Percentiles rank a stretch among this genome's conserved stretches.
Conservation (phyloP, 2,797 vertebrate genomes). For the Acanthurus lineatus region DNA sequence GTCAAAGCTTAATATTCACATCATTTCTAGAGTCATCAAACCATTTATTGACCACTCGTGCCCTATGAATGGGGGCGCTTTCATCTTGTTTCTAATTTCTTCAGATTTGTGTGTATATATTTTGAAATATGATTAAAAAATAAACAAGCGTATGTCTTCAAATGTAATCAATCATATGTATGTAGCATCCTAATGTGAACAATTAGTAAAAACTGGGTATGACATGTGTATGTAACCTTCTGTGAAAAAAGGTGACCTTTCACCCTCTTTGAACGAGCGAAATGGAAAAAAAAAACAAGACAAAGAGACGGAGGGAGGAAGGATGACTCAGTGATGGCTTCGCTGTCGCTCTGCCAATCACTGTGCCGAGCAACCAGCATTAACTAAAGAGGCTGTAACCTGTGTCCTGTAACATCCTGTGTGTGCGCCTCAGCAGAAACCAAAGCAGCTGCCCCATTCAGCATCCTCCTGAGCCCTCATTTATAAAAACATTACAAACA, state of each 20-base stretch:
- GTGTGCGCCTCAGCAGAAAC: slow-evolving; percentile 43
- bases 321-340: slow-evolving; percentile 58
- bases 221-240: slow-evolving; percentile 22
- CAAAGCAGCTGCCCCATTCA: slow-evolving; percentile 39
- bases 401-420: slow-evolving; percentile 57
- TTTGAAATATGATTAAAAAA: too few species aligned
- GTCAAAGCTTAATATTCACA: too few species aligned
- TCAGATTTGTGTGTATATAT: too few species aligned
- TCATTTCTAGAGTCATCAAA: too few species aligned
- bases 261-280: slow-evolving; percentile 19
- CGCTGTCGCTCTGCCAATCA: slow-evolving; percentile 46
- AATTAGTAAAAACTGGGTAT: slow-evolving; percentile 9
- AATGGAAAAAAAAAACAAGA: slow-evolving; percentile 19
- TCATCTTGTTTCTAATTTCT: too few species aligned
- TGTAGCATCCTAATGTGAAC: neutral
- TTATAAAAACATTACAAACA: slow-evolving; percentile 44
- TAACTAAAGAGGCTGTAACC: slow-evolving; percentile 54
- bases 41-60: too few species aligned
- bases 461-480: slow-evolving; percentile 45
- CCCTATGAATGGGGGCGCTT: too few species aligned
- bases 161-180: slow-evolving; percentile 10
- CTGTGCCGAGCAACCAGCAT: slow-evolving; percentile 20
- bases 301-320: slow-evolving; percentile 6
- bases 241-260: neutral
- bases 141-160: neutral